phyloP scores from a whole-genome alignment of 2,888 invertebrate species.

The Hirudinaria manillensis region DNA sequence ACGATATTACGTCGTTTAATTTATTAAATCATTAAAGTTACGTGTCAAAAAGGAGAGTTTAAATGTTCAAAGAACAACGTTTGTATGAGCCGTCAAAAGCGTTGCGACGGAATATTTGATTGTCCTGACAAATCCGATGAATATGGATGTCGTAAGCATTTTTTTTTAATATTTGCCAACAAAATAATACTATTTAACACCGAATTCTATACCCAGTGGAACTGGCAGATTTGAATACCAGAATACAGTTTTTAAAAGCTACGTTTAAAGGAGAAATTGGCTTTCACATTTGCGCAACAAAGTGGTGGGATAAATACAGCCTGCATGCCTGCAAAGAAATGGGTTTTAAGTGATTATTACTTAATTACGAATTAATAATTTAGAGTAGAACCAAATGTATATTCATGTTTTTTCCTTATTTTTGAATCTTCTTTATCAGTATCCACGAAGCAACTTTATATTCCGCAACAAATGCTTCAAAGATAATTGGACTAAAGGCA shows the following conservation, averaged over 20 bases:
- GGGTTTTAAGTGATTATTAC: background rate
- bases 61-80: constrained; percentile 37
- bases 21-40: background rate
- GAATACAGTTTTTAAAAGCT: background rate
- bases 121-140: constrained; percentile 39
- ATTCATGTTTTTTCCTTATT: too few relatives aligned
- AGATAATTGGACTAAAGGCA: too few relatives aligned
- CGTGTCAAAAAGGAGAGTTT: background rate
- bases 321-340: background rate
- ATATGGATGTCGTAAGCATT: constrained; percentile 10
- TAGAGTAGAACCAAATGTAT: too few relatives aligned
- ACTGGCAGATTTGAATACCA: background rate
- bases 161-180: too few relatives aligned
- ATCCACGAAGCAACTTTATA: too few relatives aligned
- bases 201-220: background rate
- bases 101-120: constrained; percentile 42
- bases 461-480: too few relatives aligned
- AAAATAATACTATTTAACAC: too few relatives aligned
- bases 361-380: too few relatives aligned
- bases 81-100: constrained; percentile 41
- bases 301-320: background rate
- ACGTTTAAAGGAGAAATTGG: background rate
- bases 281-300: background rate
- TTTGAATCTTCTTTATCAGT: too few relatives aligned
- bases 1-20: background rate